These are phyloP conservation scores for Julus scandinavius DNA, from an alignment of 2,888 invertebrate genomes.

Conservation along the genomic window DNA sequence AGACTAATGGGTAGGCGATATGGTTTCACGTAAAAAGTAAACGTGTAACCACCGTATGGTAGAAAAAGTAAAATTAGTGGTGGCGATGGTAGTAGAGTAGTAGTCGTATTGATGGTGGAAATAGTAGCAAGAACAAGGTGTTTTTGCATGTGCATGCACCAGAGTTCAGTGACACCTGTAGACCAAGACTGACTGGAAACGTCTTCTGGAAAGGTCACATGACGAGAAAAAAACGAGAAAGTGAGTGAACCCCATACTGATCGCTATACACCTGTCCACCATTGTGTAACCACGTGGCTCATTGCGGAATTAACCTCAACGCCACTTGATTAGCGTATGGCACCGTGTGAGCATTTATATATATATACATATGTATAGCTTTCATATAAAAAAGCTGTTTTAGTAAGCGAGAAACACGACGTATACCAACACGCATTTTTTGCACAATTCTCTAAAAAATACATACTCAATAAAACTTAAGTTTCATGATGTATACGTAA, in stretches of 20 bases:
- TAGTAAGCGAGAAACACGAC: too few species aligned
- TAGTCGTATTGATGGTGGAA: not conserved
- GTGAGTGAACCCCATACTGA: not conserved
- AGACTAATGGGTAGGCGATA: too few species aligned
- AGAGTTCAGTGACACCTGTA: not conserved
- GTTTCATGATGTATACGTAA: too few species aligned
- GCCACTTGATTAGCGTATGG: not conserved
- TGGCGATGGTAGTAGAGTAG: not conserved
- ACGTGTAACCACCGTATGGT: not conserved
- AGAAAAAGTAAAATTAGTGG: not conserved
- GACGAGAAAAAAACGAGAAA: not conserved
- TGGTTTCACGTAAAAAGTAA: not conserved
- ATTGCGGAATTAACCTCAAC: not conserved
- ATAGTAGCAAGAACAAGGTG: not conserved
- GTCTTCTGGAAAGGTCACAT: not conserved
- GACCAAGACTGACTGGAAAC: not conserved
- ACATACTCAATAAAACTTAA: too few species aligned
- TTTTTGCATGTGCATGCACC: not conserved
- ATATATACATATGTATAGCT: not conserved
- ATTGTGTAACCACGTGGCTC: not conserved
- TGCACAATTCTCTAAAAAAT: too few species aligned
- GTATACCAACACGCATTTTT: too few species aligned
- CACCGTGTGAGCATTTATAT: too few species aligned
- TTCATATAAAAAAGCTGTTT: too few species aligned
- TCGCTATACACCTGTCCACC: not conserved